These are phyloP conservation scores for Erannis defoliaria DNA, from an alignment of 2,888 invertebrate species.

Conservation along the genomic window DNA sequence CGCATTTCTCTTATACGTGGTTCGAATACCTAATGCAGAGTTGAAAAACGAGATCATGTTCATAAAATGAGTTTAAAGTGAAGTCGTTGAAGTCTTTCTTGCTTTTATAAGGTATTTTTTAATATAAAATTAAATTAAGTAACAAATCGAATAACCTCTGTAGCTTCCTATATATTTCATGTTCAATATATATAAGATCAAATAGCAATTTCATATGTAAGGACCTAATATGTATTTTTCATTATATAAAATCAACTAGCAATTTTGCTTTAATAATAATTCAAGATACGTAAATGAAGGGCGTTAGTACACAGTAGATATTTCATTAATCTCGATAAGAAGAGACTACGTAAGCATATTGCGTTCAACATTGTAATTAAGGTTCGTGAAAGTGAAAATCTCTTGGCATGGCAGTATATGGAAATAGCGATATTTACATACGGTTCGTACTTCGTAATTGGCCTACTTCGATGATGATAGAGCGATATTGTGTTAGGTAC, in stretches of 20 bases:
- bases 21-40: constrained; percentile 1
- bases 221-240: too few relatives aligned
- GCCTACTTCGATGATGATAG: constrained; percentile 25
- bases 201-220: too few relatives aligned
- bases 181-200: too few relatives aligned
- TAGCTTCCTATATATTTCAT: too few relatives aligned
- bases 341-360: constrained; percentile 27
- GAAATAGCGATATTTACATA: constrained; percentile 51
- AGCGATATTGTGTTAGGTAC: constrained; percentile 33
- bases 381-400: constrained; percentile 64
- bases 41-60: constrained; percentile 2
- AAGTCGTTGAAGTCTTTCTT: background rate
- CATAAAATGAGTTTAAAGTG: background rate
- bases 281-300: constrained; percentile 8
- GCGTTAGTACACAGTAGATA: constrained; percentile 15
- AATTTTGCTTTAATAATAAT: too few relatives aligned
- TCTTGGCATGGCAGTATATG: constrained; percentile 47
- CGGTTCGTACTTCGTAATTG: constrained; percentile 27
- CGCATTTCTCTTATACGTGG: constrained; percentile 17
- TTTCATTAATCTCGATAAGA: constrained; percentile 40
- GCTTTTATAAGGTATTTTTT: background rate
- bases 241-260: too few relatives aligned
- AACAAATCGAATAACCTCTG: too few relatives aligned
- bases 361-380: constrained; percentile 50
- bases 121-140: too few relatives aligned